Evolutionary conservation across 2,113 vertebrate genomes (phyloP).

Genomic region (Dicerorhinus sumatrensis): DNA sequence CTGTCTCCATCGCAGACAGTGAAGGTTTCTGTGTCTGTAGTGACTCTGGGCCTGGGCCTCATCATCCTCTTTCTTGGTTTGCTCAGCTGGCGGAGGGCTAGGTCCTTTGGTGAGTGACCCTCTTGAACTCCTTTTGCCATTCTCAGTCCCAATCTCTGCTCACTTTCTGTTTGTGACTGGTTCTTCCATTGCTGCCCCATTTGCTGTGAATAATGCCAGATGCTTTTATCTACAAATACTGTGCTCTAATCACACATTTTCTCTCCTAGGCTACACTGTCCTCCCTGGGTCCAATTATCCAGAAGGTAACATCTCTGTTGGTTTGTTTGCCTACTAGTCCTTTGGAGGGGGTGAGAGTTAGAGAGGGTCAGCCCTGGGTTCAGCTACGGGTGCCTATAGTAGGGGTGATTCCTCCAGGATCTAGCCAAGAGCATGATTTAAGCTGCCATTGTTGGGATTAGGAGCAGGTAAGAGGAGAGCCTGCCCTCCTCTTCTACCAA

Average conservation of each 20-base stretch:
- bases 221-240: neutral
- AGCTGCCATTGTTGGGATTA: neutral
- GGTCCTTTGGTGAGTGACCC: conserved; percentile 55
- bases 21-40: conserved; percentile 71
- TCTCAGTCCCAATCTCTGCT: neutral
- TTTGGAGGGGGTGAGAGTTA: neutral
- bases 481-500: neutral
- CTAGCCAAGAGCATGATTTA: neutral
- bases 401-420: neutral
- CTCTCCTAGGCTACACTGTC: conserved; percentile 72
- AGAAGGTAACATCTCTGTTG: conserved; percentile 73
- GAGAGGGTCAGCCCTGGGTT: neutral
- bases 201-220: neutral
- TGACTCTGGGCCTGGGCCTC: conserved; percentile 67
- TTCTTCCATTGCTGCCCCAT: neutral
- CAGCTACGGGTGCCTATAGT: neutral
- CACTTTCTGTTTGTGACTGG: neutral
- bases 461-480: neutral
- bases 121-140: neutral
- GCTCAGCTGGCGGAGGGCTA: conserved; percentile 33
- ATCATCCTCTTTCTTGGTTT: conserved; percentile 72
- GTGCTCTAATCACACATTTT: conserved; percentile 55
- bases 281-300: conserved; percentile 75
- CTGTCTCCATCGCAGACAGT: conserved; percentile 26
- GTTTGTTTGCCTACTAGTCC: neutral